Evolutionary conservation across 2,888 invertebrate genomes (phyloP), one percentile per base, ranked within the genome.

Genomic region (Rugalucina vietnamica): DNA sequence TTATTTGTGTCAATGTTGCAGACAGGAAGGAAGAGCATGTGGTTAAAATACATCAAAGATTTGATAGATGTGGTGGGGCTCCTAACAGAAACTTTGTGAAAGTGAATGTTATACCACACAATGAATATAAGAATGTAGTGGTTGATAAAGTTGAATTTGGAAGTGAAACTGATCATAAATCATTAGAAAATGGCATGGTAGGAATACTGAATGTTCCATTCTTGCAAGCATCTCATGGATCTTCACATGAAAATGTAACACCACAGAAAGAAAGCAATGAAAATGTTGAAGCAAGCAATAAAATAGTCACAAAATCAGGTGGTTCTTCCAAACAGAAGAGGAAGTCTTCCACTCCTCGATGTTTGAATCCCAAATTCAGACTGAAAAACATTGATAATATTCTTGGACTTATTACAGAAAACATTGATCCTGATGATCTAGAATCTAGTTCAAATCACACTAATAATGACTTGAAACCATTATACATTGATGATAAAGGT

Each of bases 41-140:
- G 1, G 72, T 72, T 24, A 72, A 72, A 43, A 72, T 72, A n/a
- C 72, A 72, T n/a, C 72, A 72, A 43, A 72, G 43, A 72, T 72
- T 72, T 29, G 49, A 43, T 49, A 29, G 32, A 1, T 32, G 65
- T 65, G 65, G 29, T 10, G n/a, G n/a, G n/a, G 3, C 65, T 32
- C 4, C 34, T 34, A 34, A 18, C 34, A 34, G 21, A 65, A 4
- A 10, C 18, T 5, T 10, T 65, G 21, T 10, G 10, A 65, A 34
- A 34, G 12, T 34, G 10, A 34, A 29, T 34, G 65, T 34, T 21
- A 12, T 14, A 27, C 5, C 29, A 27, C 18, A 29, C 10, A 60
- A 60, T 27, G 60, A 60, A 29, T 4, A 60, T 27, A 27, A 14
- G 10, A 2, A 60, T 24, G 29, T 60, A 29, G 27, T 60, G 12